A percentile compares a stretch with the other conserved stretches of the same genome.
These are phyloP conservation scores for Plemyria rubiginata DNA, from an alignment of 2,888 invertebrate species.

Conservation along the genomic window DNA sequence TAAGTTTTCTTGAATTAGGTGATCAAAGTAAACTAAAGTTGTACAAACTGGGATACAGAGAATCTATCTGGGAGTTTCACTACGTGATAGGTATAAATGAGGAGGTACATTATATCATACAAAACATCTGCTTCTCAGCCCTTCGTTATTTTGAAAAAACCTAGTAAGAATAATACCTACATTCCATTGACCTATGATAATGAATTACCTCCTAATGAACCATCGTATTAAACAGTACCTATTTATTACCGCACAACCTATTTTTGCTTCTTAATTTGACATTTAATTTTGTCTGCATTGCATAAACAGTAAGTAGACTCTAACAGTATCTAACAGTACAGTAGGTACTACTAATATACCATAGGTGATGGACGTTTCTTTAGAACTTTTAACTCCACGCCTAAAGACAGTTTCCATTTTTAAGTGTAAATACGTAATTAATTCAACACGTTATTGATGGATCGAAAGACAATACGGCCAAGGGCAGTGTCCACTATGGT, in stretches of 20 bases:
- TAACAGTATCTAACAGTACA: too few species aligned
- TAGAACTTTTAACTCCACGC: slow-evolving; percentile 30
- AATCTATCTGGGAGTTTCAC: too few species aligned
- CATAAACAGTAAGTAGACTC: slow-evolving; percentile 44
- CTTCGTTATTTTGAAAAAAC: not conserved
- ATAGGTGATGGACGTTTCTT: slow-evolving; percentile 48
- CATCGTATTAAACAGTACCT: not conserved
- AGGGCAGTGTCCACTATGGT: slow-evolving; percentile 3
- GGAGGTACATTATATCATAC: not conserved
- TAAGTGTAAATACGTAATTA: slow-evolving; percentile 37
- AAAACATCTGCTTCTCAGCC: slow-evolving; percentile 1
- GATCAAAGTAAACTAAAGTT: too few species aligned
- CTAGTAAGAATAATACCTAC: not conserved
- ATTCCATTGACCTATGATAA: not conserved
- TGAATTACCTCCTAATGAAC: slow-evolving; percentile 6
- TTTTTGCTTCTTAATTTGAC: slow-evolving; percentile 33
- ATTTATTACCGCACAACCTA: slow-evolving; percentile 12
- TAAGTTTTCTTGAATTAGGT: too few species aligned
- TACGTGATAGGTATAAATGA: too few species aligned
- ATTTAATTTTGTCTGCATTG: slow-evolving; percentile 18
- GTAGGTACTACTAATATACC: slow-evolving; percentile 49
- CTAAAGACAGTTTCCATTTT: slow-evolving; percentile 39
- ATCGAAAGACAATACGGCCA: slow-evolving; percentile 11
- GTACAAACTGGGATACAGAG: too few species aligned
- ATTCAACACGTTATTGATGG: slow-evolving; percentile 25